Evolutionary conservation across 2,797 vertebrate genomes (phyloP).

Genomic region (Mycteria americana): DNA sequence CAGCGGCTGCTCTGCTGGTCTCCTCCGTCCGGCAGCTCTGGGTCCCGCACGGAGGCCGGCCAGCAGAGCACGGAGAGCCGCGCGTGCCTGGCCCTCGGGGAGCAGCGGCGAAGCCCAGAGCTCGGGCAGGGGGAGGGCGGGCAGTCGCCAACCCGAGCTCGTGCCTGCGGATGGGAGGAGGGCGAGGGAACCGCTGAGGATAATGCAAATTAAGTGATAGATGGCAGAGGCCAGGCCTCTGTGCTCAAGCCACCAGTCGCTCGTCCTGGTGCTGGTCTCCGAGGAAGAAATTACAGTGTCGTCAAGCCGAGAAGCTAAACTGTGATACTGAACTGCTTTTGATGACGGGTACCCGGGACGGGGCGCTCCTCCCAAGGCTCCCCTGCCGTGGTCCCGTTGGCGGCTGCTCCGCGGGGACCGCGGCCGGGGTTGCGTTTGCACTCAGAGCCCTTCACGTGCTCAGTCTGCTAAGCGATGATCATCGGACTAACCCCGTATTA

Average conservation of each 20-base stretch:
- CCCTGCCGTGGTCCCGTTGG: rapidly evolving
- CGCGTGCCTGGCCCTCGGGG: rapidly evolving
- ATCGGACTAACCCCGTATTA: neutral
- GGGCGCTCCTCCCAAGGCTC: neutral
- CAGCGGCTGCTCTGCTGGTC: no score
- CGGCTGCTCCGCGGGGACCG: rapidly evolving
- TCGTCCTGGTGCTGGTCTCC: neutral
- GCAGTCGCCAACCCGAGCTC: rapidly evolving
- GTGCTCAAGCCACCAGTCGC: no score
- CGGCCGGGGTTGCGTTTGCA: rapidly evolving
- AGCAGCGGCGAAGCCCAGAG: neutral
- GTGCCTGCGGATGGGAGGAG: neutral
- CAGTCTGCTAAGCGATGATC: neutral
- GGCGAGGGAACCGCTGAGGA: neutral
- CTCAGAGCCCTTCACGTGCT: neutral
- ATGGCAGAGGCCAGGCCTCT: neutral
- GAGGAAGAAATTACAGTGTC: neutral
- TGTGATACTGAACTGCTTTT: no score
- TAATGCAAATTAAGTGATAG: neutral
- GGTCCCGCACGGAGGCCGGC: rapidly evolving
- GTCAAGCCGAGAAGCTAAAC: neutral
- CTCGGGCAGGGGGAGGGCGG: neutral
- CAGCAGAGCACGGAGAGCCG: rapidly evolving
- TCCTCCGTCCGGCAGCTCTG: neutral
- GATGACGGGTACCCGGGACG: rapidly evolving